These are phyloP conservation scores for Oreotrochilus melanogaster DNA, from an alignment of 2,113 vertebrate genomes.

Conservation along the genomic window DNA sequence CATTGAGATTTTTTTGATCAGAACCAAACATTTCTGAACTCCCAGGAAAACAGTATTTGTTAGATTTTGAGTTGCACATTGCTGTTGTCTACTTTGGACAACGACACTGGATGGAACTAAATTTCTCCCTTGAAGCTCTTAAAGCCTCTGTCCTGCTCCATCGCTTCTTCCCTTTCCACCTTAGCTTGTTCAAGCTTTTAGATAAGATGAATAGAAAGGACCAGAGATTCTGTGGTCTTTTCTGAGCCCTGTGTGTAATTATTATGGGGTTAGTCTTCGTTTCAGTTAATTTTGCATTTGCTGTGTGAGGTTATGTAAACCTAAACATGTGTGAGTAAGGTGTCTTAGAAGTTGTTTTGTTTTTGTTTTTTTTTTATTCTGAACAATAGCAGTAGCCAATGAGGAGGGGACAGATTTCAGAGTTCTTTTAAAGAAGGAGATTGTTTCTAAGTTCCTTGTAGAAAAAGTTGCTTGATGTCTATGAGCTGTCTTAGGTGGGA, in stretches of 20 bases:
- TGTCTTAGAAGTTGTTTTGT: neutral
- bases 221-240: neutral
- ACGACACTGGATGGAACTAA: neutral
- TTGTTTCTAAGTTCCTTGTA: neutral
- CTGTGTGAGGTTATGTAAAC: neutral
- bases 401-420: neutral
- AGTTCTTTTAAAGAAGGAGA: neutral
- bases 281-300: neutral
- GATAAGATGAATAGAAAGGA: neutral
- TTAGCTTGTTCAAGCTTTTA: neutral
- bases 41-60: neutral
- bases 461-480: neutral
- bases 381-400: neutral
- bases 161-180: too few relatives aligned
- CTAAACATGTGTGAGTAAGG: accelerated
- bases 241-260: neutral
- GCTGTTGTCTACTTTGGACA: neutral
- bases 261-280: neutral
- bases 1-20: neutral
- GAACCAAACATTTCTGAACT: neutral
- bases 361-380: neutral
- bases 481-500: neutral
- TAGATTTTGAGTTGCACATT: neutral
- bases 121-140: neutral
- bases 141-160: neutral